Percentiles rank a stretch among this genome's conserved stretches.
Evolutionary conservation across 2,888 invertebrate species (phyloP).

Genomic region (Hyles lineata): DNA sequence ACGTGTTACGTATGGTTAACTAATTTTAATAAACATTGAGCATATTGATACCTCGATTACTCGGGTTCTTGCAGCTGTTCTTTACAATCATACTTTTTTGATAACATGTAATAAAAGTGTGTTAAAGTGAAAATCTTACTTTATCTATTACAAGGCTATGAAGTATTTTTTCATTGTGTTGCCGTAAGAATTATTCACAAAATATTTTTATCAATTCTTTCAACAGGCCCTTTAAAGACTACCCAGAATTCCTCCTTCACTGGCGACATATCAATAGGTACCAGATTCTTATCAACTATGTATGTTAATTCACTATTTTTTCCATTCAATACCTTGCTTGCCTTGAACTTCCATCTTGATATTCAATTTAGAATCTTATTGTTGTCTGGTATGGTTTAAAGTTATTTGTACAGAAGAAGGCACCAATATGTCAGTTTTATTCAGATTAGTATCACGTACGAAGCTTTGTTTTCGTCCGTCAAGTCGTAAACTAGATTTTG

Average conservation of each 20-base stretch:
- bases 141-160: neutral
- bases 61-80: neutral
- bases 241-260: slow-evolving; percentile 4
- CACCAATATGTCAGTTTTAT: slow-evolving; percentile 14
- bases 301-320: slow-evolving; percentile 33
- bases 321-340: slow-evolving; percentile 27
- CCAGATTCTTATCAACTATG: slow-evolving; percentile 19
- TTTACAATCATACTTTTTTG: neutral
- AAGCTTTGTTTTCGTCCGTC: slow-evolving; percentile 32
- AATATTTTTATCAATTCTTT: neutral
- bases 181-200: neutral
- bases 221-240: neutral
- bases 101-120: neutral
- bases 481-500: slow-evolving; percentile 34
- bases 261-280: slow-evolving; percentile 15
- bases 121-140: neutral
- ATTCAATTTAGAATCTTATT: slow-evolving; percentile 16
- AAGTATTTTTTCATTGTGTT: neutral
- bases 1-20: too few relatives aligned
- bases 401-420: neutral
- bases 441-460: slow-evolving; percentile 33
- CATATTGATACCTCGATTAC: neutral
- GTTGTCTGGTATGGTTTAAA: neutral
- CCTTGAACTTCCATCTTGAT: slow-evolving; percentile 27
- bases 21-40: too few relatives aligned